phyloP scores from a whole-genome alignment of 2,797 vertebrate species.

The Artibeus jamaicensis region DNA sequence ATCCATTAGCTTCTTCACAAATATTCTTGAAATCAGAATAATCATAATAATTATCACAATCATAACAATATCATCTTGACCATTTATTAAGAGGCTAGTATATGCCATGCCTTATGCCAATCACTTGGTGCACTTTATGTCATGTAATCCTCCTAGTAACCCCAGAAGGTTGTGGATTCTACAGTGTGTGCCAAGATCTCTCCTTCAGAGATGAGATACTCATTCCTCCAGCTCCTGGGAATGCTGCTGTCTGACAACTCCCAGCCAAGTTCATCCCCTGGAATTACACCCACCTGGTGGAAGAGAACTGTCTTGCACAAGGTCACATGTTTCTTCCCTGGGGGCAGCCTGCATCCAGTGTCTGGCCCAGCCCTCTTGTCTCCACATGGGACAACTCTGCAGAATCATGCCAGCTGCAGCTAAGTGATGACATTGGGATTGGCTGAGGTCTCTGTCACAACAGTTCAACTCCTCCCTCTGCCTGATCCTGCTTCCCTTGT shows the following conservation, averaged over 20 bases:
- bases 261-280: not conserved
- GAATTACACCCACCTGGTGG: not conserved
- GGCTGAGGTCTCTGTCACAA: not conserved
- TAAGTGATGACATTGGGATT: no score
- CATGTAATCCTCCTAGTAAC: not conserved
- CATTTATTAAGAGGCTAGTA: not conserved
- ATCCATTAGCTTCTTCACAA: not conserved
- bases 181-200: not conserved
- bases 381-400: not conserved
- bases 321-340: not conserved
- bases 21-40: not conserved
- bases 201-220: not conserved
- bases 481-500: not conserved
- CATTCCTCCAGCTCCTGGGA: not conserved
- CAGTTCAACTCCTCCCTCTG: not conserved
- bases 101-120: not conserved
- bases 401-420: no score
- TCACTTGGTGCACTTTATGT: not conserved
- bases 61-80: not conserved
- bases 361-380: no score
- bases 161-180: not conserved
- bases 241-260: not conserved
- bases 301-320: not conserved
- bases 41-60: not conserved
- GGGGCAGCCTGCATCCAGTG: not conserved